phyloP scores from a whole-genome alignment of 2,888 invertebrate genomes.

The Amiota minor region DNA sequence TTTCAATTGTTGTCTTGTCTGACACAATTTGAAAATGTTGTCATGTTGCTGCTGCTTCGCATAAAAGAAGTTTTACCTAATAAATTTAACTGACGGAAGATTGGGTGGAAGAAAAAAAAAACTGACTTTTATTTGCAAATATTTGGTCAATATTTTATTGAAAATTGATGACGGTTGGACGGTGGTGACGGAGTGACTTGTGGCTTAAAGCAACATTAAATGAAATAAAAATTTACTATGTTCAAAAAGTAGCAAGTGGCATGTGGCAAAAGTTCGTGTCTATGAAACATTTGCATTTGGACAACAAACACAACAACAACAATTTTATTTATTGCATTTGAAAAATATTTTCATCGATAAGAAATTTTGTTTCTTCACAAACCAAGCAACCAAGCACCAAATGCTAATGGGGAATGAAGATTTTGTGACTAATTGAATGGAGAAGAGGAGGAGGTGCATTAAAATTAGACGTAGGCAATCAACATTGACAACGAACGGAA shows the following conservation, averaged over 20 bases:
- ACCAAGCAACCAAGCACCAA: no score
- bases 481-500: constrained; percentile 5
- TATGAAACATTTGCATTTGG: constrained; percentile 12
- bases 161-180: no score
- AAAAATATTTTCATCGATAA: constrained; percentile 1
- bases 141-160: constrained; percentile 17
- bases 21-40: constrained; percentile 61
- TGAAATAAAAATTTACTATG: no score
- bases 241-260: no score
- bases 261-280: not conserved
- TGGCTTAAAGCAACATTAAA: no score
- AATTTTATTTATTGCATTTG: constrained; percentile 12
- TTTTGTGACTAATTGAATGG: no score
- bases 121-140: constrained; percentile 45
- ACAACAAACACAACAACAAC: not conserved
- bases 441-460: not conserved
- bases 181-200: no score
- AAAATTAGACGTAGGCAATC: not conserved
- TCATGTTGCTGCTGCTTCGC: no score
- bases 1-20: constrained; percentile 35
- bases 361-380: not conserved
- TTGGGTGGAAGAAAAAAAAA: constrained; percentile 41
- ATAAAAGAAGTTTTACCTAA: not conserved
- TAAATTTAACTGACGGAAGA: constrained; percentile 62
- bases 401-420: no score